Conservation (phyloP, 2,113 vertebrate genomes). For the Cephalopterus ornatus region DNA sequence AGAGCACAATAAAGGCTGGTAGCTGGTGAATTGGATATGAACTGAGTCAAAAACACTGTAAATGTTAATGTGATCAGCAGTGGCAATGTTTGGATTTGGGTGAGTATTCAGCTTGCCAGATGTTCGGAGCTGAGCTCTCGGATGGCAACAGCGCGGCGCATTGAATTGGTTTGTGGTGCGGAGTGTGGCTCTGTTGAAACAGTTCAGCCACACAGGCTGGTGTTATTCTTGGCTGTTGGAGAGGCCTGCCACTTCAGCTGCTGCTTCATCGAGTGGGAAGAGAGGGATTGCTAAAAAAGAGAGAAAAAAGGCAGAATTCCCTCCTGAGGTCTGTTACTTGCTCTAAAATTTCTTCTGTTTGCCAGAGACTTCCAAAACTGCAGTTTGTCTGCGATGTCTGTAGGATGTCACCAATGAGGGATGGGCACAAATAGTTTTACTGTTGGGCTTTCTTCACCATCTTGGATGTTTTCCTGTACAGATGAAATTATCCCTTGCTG, state of each 20-base stretch:
- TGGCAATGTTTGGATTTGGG: background rate
- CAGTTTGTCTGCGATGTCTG: background rate
- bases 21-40: background rate
- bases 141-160: accelerated
- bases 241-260: background rate
- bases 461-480: background rate
- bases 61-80: background rate
- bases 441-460: background rate
- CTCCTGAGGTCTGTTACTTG: background rate
- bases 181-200: background rate
- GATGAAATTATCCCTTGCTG: background rate
- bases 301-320: background rate
- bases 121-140: background rate
- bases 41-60: background rate
- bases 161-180: background rate
- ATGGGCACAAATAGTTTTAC: background rate
- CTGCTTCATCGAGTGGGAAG: background rate
- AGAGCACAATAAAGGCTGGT: background rate
- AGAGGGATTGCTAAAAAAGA: background rate
- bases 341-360: background rate
- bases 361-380: background rate
- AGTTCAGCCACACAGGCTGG: background rate
- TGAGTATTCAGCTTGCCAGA: background rate
- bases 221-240: background rate
- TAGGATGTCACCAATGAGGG: background rate